These are phyloP conservation scores for Erpornis zantholeuca DNA, from an alignment of 2,113 vertebrate species.

Conservation along the genomic window DNA sequence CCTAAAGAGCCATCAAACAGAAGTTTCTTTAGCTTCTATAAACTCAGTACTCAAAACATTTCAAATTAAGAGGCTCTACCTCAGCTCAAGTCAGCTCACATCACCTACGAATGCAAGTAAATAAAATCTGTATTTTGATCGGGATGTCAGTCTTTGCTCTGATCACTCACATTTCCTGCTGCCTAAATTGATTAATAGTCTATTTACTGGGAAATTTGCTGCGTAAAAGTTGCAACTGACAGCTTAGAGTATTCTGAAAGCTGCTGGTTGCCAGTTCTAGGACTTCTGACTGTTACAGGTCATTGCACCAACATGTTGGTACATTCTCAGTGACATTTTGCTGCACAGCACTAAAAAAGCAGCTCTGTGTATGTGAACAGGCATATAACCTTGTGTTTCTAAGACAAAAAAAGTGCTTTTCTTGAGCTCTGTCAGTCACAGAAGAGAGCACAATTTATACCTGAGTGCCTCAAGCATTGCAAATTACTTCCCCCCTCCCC, in stretches of 20 bases:
- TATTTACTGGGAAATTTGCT: conserved; percentile 29
- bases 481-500: background rate
- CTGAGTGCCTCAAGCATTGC: background rate
- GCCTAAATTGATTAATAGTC: conserved; percentile 16
- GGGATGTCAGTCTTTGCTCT: background rate
- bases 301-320: background rate
- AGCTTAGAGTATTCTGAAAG: background rate
- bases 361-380: background rate
- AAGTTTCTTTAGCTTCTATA: background rate
- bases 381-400: background rate
- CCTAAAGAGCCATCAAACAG: background rate
- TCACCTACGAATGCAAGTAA: background rate
- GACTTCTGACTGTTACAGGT: background rate
- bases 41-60: background rate
- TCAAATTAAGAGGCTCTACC: background rate
- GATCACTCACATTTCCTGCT: background rate
- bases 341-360: background rate
- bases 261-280: background rate
- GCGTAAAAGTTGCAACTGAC: background rate
- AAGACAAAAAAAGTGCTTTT: background rate
- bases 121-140: conserved; percentile 7
- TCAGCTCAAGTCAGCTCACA: background rate
- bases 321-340: background rate
- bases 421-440: conserved; percentile 7
- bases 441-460: background rate